Evolutionary conservation across 1,140 invertebrate species (phyloP).

Genomic region (Polypedilum vanderplanki): DNA sequence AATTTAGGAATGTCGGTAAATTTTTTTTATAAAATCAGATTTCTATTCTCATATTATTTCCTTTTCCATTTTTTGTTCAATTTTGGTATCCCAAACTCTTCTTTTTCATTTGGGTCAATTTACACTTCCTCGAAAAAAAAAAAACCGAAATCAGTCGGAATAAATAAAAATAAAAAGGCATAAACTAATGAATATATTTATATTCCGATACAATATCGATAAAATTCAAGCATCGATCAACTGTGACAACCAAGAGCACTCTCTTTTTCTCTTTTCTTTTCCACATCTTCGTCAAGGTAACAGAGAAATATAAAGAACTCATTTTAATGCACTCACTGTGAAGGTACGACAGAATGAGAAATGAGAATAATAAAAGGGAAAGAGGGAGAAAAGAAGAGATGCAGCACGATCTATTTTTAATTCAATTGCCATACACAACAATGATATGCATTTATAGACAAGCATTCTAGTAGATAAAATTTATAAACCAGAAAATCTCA

Average conservation of each 20-base stretch:
- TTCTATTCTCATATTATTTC: no score
- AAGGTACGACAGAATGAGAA: conserved; percentile 1
- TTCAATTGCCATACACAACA: background rate
- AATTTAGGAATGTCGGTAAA: no score
- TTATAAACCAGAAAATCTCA: no score
- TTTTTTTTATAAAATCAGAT: no score
- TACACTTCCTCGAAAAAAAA: no score
- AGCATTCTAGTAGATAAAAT: no score
- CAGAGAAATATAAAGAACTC: background rate
- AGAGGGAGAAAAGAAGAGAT: background rate
- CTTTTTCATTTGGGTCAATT: no score
- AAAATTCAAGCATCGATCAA: conserved; percentile 18
- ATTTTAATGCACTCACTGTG: background rate
- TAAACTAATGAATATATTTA: conserved; percentile 11
- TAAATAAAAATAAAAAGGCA: background rate
- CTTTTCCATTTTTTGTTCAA: no score
- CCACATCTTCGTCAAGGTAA: background rate
- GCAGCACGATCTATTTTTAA: conserved; percentile 12
- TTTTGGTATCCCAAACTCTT: no score
- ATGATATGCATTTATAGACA: conserved; percentile 16
- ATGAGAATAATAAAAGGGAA: background rate
- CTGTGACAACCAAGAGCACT: background rate
- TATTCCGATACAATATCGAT: background rate
- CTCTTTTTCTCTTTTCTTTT: no score
- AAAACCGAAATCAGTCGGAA: background rate